Conservation (phyloP, 2,888 invertebrate genomes). For the Strigamia maritima region DNA sequence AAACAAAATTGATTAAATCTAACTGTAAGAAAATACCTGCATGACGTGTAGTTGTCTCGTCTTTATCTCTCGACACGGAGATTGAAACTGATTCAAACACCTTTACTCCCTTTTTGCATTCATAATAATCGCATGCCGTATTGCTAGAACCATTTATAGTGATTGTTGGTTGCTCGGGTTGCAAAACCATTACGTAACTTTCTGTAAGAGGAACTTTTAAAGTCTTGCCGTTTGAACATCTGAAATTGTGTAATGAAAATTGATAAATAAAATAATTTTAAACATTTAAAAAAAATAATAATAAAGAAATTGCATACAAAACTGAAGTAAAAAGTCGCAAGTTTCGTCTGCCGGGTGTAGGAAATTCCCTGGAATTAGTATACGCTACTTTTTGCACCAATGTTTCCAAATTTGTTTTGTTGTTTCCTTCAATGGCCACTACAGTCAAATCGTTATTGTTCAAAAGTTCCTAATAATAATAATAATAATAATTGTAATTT, state of each 20-base stretch:
- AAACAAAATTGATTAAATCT: not conserved
- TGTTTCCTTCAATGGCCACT: slow-evolving; percentile 86
- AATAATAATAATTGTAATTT: not conserved
- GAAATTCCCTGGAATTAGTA: slow-evolving; percentile 83
- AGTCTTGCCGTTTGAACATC: slow-evolving; percentile 71
- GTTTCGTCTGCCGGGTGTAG: slow-evolving; percentile 91
- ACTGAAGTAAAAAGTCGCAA: slow-evolving; percentile 77
- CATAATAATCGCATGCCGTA: slow-evolving; percentile 78
- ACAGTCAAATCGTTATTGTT: slow-evolving; percentile 66
- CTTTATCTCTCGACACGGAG: slow-evolving; percentile 48
- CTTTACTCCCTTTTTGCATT: slow-evolving; percentile 78
- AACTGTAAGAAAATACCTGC: not conserved
- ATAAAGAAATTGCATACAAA: slow-evolving; percentile 57
- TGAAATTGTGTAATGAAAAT: slow-evolving; percentile 47
- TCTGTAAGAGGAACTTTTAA: slow-evolving; percentile 73
- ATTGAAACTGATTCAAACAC: slow-evolving; percentile 84
- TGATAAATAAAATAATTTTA: not conserved
- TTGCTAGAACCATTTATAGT: slow-evolving; percentile 76
- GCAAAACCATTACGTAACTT: slow-evolving; percentile 81
- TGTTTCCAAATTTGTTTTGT: slow-evolving; percentile 83
- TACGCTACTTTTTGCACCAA: slow-evolving; percentile 83
- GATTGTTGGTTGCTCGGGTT: slow-evolving; percentile 79
- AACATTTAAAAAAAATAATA: not conserved
- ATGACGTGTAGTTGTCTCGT: slow-evolving; percentile 30
- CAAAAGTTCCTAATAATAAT: slow-evolving; percentile 41